A percentile compares a stretch with the other conserved stretches of the same genome.
These are phyloP conservation scores for Neuroterus valhalla DNA, from an alignment of 1,140 invertebrate genomes.

Conservation along the genomic window DNA sequence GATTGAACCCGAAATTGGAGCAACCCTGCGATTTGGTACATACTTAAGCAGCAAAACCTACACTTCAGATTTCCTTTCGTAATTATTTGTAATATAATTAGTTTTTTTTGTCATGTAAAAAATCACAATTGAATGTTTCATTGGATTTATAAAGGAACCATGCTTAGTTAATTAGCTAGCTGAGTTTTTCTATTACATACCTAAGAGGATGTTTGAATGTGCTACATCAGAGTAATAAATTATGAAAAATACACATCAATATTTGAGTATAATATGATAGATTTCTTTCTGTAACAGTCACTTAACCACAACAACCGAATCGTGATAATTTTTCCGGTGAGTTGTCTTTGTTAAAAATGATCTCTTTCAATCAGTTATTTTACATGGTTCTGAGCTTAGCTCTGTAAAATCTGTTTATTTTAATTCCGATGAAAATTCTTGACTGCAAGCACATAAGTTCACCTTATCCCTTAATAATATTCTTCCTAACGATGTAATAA, in stretches of 20 bases:
- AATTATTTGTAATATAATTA: constrained; percentile 39
- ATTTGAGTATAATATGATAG: constrained; percentile 30
- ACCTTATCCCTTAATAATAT: constrained; percentile 49
- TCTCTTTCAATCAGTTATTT: constrained; percentile 50
- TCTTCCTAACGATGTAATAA: constrained; percentile 51
- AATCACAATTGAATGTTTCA: neutral
- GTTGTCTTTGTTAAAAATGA: constrained; percentile 40
- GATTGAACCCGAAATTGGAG: constrained; percentile 73
- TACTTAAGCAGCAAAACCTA: constrained; percentile 79
- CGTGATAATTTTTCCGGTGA: constrained; percentile 32
- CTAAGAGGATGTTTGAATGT: constrained; percentile 5
- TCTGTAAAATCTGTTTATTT: constrained; percentile 52
- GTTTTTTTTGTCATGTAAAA: constrained; percentile 6
- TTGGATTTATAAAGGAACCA: neutral
- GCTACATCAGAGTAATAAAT: constrained; percentile 39
- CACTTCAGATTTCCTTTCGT: constrained; percentile 74
- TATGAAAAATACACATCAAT: constrained; percentile 41
- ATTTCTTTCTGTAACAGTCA: constrained; percentile 38
- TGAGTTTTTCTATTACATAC: constrained; percentile 22
- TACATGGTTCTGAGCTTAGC: constrained; percentile 53
- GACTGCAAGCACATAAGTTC: constrained; percentile 56
- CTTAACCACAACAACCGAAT: constrained; percentile 37
- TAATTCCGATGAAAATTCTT: constrained; percentile 28
- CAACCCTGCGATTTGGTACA: constrained; percentile 75
- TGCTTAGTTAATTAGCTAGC: neutral